Percentiles rank a stretch among this genome's conserved stretches.
Evolutionary conservation across 2,888 invertebrate genomes (phyloP).

Genomic region (Dilophus febrilis): DNA sequence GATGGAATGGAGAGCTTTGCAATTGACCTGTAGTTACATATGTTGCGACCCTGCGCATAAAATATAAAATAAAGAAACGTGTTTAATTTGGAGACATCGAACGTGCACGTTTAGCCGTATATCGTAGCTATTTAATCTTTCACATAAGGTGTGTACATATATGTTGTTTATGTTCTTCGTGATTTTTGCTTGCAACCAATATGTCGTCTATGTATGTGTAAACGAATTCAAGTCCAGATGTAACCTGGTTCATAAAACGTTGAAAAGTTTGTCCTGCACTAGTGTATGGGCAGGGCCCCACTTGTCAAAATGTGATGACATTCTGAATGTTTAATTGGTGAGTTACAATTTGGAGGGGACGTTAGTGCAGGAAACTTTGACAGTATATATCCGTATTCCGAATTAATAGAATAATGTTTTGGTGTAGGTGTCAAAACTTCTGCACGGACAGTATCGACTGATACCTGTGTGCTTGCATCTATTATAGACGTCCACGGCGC

Average conservation of each 20-base stretch:
- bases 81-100: constrained; percentile 8
- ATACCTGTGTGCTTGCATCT: not conserved
- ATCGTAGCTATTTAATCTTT: constrained; percentile 10
- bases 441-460: not conserved
- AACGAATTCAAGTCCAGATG: constrained; percentile 3
- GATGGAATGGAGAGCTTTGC: no score
- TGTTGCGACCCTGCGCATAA: no score
- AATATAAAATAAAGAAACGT: no score
- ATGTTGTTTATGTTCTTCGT: constrained; percentile 11
- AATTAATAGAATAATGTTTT: not conserved
- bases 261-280: constrained; percentile 17
- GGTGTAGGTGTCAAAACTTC: no score
- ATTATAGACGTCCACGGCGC: not conserved
- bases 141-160: constrained; percentile 8
- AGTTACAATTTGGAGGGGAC: not conserved
- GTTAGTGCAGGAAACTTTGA: not conserved
- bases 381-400: not conserved
- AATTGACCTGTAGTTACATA: no score
- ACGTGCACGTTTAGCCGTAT: constrained; percentile 12
- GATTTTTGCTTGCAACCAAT: constrained; percentile 10
- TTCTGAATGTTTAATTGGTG: not conserved
- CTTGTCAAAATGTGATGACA: not conserved
- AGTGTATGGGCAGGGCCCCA: not conserved
- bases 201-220: constrained; percentile 14
- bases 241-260: constrained; percentile 15